Base-by-base conservation (phyloP, 2,888 invertebrate species). In the Chrysomela aeneicollis region DNA sequence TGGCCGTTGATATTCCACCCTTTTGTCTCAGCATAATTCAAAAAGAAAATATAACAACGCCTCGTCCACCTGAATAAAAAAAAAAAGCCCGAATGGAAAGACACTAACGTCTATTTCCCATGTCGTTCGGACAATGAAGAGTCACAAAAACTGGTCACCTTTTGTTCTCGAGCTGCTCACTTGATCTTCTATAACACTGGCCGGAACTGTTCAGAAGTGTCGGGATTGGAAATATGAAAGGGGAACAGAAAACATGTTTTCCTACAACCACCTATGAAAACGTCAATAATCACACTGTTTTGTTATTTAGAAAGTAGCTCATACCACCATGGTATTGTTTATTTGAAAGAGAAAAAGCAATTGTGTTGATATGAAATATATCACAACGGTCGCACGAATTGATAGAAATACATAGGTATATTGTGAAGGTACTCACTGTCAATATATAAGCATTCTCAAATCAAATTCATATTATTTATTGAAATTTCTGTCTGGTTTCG, bases 111-210 rank as follows among this genome's bases (percentile, higher is more conserved):
- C 47, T 53, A 64, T 67, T 70, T 70, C 70, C 70, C 70, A 70
- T 66, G 70, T 66, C 68, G 61, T 37, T 58, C 30, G 61, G 58
- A 70, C 68, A 70, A 70, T 68, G 51, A 58, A 55, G 32, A 60
- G 58, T 68, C 63, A 64, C 68, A 70, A 70, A 70, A 70, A 70
- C 67, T 70, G 64, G 70, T 58, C 68, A 61, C 64, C 61, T 54
- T 70, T 70, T 70, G 70, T 70, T 66, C 66, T 66, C 59, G 35
- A 66, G 66, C 62, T 67, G 65, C 64, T 70, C 61, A 64, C 66
- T 66, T 67, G 57, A 26, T 26, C 26, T 61, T 61, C 66, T 63
- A 50, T 53, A 55, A 50, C 51, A 68, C 64, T 62, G 64, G 63
- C 67, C 61, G 67, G 54, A 60, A 66, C 63, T 61, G 60, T 52